Evolutionary conservation across 2,113 vertebrate species (phyloP), one percentile per base, ranked within the genome.

Genomic region (Colaptes auratus): DNA sequence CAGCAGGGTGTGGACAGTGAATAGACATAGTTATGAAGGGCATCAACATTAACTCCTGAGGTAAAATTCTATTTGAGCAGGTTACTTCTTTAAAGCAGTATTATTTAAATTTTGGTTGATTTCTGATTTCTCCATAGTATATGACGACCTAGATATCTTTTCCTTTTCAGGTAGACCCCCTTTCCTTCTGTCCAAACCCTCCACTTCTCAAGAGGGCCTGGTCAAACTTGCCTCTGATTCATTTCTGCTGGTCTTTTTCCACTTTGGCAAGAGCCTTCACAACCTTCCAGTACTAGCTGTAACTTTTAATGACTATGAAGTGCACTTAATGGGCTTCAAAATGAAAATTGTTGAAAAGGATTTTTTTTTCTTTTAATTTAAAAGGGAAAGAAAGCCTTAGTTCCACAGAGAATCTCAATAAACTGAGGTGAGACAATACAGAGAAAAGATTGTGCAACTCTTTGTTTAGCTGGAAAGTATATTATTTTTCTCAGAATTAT

Each of bases 331-430:
- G 31, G 19, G 6, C 25, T 80, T 93, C 67, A 92, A 61, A 86
- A 92, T 39, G 14, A 89, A 94, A 92, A 86, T 52, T 90, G 14
- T 10, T 77, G 64, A 59, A 67, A 77, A 82, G n/a, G 27, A 80
- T 71, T 25, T 63, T 59, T 14, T 76, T 90, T 85, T 82, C 36
- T 36, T 82, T 88, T 86, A 86, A 85, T 82, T 88, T 86, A 86
- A 52, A 86, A 81, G 11, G 18, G 28, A 90, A 91, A 79, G 12
- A 72, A 85, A 89, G 15, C 46, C 3, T 2, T 83, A 55, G n/a
- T 59, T 91, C 70, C n/a, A 66, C 13, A 79, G 23, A 35, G 21
- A 82, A 6, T 44, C 17, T 73, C 74, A 79, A 63, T 82, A 93
- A 90, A 79, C 8, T 24, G n/a, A 75, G 77, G 17, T 59, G 39